phyloP scores from a whole-genome alignment of 2,797 vertebrate genomes.

The Myiotriccus ornatus region DNA sequence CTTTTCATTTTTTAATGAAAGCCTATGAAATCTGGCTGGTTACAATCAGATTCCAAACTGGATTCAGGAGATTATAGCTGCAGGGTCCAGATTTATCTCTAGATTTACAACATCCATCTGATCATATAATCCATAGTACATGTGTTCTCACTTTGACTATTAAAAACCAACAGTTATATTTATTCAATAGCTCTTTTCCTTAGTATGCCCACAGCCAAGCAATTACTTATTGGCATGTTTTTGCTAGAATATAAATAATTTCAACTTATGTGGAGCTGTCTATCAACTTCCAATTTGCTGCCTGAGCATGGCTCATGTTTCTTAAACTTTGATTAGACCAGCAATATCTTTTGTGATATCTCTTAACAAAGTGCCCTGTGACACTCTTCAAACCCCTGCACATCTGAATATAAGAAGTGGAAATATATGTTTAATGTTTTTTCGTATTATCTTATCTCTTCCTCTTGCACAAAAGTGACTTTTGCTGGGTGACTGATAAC shows the following conservation, averaged over 20 bases:
- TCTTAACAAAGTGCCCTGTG: background rate
- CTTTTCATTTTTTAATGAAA: background rate
- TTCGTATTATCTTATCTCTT: slow-evolving; percentile 47
- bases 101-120: background rate
- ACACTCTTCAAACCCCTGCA: background rate
- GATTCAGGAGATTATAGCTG: background rate
- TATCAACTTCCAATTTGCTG: background rate
- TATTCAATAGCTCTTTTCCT: background rate
- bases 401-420: background rate
- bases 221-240: background rate
- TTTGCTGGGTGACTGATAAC: slow-evolving; percentile 38
- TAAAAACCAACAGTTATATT: background rate
- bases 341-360: background rate
- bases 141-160: background rate
- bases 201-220: background rate
- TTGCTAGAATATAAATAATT: background rate
- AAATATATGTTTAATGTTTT: background rate
- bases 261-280: background rate
- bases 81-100: background rate
- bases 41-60: background rate
- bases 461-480: slow-evolving; percentile 32
- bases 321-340: background rate
- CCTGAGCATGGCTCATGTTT: background rate
- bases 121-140: background rate
- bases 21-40: background rate